These are phyloP conservation scores for Orthosia gracilis DNA, from an alignment of 2,888 invertebrate genomes.

Conservation along the genomic window DNA sequence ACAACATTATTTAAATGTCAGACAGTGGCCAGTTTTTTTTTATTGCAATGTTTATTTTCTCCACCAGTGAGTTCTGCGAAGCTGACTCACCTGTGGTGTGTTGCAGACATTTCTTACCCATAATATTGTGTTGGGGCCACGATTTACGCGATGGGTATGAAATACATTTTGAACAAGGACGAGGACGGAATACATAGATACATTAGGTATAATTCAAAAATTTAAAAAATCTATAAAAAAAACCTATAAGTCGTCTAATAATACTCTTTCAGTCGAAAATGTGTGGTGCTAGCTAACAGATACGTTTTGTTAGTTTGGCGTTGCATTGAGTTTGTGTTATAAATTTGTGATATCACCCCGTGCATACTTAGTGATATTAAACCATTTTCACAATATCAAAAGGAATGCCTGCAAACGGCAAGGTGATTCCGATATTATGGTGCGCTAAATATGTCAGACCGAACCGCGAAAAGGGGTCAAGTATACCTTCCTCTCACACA, in stretches of 20 bases:
- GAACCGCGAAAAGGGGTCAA: background rate
- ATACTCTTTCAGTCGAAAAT: background rate
- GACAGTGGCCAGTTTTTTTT: slow-evolving; percentile 53
- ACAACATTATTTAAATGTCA: slow-evolving; percentile 62
- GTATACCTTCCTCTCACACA: background rate
- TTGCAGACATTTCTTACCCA: slow-evolving; percentile 62
- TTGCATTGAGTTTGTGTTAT: background rate
- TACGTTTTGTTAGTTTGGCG: background rate
- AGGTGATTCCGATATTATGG: background rate
- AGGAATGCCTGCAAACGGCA: background rate
- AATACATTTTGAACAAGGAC: background rate
- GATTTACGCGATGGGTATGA: slow-evolving; percentile 21
- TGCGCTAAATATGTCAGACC: background rate
- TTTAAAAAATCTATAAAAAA: too few species aligned
- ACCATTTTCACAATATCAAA: background rate
- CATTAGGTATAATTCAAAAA: too few species aligned
- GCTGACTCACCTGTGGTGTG: slow-evolving; percentile 69
- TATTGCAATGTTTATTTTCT: slow-evolving; percentile 58
- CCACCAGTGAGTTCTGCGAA: slow-evolving; percentile 62
- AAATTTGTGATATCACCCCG: background rate
- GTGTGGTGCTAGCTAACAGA: background rate
- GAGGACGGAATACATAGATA: too few species aligned
- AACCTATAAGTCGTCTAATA: too few species aligned
- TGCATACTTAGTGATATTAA: background rate
- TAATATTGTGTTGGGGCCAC: slow-evolving; percentile 56